These are phyloP conservation scores for Scarus forsteni DNA, from an alignment of 2,797 vertebrate species.

Conservation along the genomic window DNA sequence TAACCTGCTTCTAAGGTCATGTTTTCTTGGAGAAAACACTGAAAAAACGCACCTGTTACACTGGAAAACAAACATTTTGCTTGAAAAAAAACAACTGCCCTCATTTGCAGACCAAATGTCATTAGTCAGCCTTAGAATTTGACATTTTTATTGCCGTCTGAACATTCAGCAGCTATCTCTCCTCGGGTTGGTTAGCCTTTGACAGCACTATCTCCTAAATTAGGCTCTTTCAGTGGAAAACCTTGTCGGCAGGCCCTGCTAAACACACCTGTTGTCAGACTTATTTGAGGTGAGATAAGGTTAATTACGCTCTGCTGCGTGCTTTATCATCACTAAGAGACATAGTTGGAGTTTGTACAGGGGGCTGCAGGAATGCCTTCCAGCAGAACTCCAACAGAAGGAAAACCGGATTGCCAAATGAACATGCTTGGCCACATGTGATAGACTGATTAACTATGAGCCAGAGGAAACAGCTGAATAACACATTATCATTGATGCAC, in stretches of 20 bases:
- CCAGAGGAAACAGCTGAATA: conserved; percentile 8
- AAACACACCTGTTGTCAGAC: conserved; percentile 69
- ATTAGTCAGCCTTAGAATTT: conserved; percentile 15
- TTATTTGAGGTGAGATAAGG: conserved; percentile 66
- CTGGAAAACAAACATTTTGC: not conserved
- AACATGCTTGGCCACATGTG: conserved; percentile 3
- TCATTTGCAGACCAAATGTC: conserved; percentile 41
- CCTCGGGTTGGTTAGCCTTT: conserved; percentile 54
- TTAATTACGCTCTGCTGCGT: conserved; percentile 57
- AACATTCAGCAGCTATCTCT: conserved; percentile 19
- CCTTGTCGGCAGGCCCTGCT: conserved; percentile 20
- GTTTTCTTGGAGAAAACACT: not conserved
- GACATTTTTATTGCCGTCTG: conserved; percentile 45
- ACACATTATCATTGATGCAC: not conserved
- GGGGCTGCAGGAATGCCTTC: conserved; percentile 40
- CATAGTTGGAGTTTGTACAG: conserved; percentile 45
- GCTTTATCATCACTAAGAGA: conserved; percentile 66
- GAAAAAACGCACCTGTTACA: not conserved
- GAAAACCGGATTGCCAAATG: conserved; percentile 30
- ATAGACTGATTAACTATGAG: conserved; percentile 16
- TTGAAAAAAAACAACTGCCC: not conserved
- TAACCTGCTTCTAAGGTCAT: not conserved
- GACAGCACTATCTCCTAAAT: conserved; percentile 64
- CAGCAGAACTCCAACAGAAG: conserved; percentile 31
- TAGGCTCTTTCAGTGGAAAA: conserved; percentile 50